These are phyloP conservation scores for Tupaia chinensis DNA, from an alignment of 2,113 vertebrate species.

Conservation along the genomic window DNA sequence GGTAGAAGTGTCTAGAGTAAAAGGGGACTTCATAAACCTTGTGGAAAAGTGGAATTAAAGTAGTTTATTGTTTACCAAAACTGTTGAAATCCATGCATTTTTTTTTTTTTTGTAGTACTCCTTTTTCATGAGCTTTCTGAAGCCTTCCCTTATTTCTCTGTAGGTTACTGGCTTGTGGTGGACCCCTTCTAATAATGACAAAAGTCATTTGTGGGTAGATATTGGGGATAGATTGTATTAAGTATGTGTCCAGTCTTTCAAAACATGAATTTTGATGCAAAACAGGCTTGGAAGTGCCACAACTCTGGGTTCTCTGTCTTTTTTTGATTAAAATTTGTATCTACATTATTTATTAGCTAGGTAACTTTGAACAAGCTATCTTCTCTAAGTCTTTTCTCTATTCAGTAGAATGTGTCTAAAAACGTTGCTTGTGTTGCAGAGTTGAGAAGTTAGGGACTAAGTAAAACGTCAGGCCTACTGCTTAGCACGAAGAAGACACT, in stretches of 20 bases:
- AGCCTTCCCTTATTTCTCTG: not conserved
- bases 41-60: too few species aligned
- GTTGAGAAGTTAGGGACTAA: not conserved
- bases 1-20: not conserved
- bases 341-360: not conserved
- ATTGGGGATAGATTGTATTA: not conserved
- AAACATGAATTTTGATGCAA: not conserved
- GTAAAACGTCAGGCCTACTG: not conserved
- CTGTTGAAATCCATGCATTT: too few species aligned
- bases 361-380: not conserved
- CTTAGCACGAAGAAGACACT: not conserved
- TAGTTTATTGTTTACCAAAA: too few species aligned
- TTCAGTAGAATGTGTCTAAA: not conserved
- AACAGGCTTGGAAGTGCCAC: not conserved
- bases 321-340: constrained; percentile 39
- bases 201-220: not conserved
- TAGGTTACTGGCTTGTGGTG: not conserved
- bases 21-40: too few species aligned
- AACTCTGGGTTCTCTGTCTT: not conserved
- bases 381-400: not conserved
- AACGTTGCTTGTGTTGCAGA: not conserved
- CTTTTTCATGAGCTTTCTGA: too few species aligned
- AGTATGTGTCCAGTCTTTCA: not conserved
- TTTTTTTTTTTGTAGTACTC: too few species aligned
- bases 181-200: not conserved